Conservation (phyloP, 2,797 vertebrate species). For the Otus scops region DNA sequence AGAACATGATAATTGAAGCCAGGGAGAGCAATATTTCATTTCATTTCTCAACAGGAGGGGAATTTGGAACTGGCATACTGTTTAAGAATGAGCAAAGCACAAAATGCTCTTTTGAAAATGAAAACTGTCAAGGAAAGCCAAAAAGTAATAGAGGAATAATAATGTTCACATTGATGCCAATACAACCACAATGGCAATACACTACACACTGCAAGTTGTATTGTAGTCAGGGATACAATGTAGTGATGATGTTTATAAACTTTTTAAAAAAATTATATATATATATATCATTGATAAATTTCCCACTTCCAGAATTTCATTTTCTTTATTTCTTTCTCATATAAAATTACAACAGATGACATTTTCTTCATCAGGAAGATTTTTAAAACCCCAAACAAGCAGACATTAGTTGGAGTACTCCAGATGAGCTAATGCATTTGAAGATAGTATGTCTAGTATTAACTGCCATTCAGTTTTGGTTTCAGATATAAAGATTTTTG, state of each 20-base stretch:
- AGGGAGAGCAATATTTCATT: neutral
- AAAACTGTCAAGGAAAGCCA: neutral
- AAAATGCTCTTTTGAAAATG: neutral
- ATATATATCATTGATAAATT: neutral
- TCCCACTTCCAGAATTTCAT: neutral
- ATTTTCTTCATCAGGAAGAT: neutral
- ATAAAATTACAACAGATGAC: neutral
- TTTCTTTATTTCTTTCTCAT: neutral
- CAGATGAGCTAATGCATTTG: neutral
- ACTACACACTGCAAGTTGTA: neutral
- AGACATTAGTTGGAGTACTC: neutral
- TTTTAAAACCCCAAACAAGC: neutral
- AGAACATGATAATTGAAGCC: neutral
- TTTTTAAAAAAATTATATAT: too few species aligned
- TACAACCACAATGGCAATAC: neutral
- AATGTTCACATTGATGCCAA: neutral
- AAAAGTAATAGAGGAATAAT: neutral
- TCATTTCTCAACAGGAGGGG: neutral
- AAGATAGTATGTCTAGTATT: neutral
- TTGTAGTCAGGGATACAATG: neutral
- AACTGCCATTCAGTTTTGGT: neutral
- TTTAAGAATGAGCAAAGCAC: neutral
- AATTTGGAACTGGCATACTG: neutral
- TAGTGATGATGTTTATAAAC: neutral
- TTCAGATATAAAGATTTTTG: neutral